Conservation (phyloP, 2,797 vertebrate genomes). For the Lepus oiostolus region DNA sequence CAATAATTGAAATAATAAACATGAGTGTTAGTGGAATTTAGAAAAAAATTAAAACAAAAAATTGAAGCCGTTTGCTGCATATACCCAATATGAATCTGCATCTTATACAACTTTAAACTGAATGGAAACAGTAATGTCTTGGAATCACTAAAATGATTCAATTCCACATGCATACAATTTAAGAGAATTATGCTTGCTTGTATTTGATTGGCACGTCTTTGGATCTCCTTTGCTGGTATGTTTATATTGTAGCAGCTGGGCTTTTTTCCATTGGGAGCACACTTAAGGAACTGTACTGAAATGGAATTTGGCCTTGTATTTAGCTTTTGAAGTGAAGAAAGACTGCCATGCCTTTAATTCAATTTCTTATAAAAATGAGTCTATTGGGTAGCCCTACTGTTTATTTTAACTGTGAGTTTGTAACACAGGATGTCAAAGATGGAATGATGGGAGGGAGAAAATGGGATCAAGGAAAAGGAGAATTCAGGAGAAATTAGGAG, state of each 20-base stretch:
- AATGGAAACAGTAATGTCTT: conserved; percentile 31
- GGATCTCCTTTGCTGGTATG: conserved; percentile 71
- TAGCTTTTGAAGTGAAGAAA: conserved; percentile 66
- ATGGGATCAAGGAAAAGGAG: conserved; percentile 1
- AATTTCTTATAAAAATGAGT: conserved; percentile 52
- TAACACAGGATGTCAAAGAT: conserved; percentile 47
- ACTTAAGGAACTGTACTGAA: conserved; percentile 66
- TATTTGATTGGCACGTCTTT: conserved; percentile 78
- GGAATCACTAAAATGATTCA: conserved; percentile 40
- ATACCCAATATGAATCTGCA: not conserved
- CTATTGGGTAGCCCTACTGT: conserved; percentile 60
- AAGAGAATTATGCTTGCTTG: conserved; percentile 70
- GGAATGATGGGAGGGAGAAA: conserved; percentile 53
- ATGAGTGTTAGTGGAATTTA: conserved; percentile 95
- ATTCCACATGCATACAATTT: conserved; percentile 68
- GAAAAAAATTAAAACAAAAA: conserved; percentile 12
- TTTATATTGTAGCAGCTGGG: conserved; percentile 58
- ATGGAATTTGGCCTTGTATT: conserved; percentile 70
- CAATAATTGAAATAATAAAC: conserved; percentile 97
- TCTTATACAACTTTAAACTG: conserved; percentile 63
- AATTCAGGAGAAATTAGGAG: conserved; percentile 65
- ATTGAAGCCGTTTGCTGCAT: conserved; percentile 36
- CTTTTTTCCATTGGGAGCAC: conserved; percentile 39
- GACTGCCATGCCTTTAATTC: conserved; percentile 52
- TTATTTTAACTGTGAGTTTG: conserved; percentile 58